Conservation (phyloP, 2,113 vertebrate species). For the Ceuthmochares aereus region DNA sequence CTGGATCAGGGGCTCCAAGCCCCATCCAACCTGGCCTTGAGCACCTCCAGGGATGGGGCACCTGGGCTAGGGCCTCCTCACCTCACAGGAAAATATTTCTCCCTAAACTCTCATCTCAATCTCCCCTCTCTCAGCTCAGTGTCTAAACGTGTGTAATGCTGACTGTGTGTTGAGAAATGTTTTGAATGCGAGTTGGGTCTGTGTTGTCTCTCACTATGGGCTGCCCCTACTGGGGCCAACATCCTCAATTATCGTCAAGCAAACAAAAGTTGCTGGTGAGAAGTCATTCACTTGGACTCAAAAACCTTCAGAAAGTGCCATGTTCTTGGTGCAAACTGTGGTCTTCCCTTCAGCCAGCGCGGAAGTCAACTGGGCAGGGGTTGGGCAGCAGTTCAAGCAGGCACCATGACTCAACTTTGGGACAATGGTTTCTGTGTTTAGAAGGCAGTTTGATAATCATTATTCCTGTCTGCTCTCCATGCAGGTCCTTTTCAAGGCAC, state of each 20-base stretch:
- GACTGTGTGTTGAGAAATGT: not conserved
- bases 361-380: not conserved
- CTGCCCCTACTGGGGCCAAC: not conserved
- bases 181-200: not conserved
- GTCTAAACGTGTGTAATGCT: too few relatives aligned
- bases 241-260: not conserved
- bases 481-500: not conserved
- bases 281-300: not conserved
- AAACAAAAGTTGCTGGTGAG: not conserved
- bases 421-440: not conserved
- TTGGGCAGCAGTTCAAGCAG: not conserved
- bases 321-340: not conserved
- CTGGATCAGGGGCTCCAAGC: too few relatives aligned
- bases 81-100: too few relatives aligned
- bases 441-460: not conserved
- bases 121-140: too few relatives aligned
- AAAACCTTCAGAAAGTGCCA: not conserved
- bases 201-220: not conserved
- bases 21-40: too few relatives aligned
- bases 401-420: not conserved
- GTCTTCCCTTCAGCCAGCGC: not conserved
- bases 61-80: too few relatives aligned
- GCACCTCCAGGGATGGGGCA: too few relatives aligned
- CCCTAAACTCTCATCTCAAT: too few relatives aligned
- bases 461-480: not conserved